Conservation (phyloP, 2,113 vertebrate species). For the Gymnobelideus leadbeateri region DNA sequence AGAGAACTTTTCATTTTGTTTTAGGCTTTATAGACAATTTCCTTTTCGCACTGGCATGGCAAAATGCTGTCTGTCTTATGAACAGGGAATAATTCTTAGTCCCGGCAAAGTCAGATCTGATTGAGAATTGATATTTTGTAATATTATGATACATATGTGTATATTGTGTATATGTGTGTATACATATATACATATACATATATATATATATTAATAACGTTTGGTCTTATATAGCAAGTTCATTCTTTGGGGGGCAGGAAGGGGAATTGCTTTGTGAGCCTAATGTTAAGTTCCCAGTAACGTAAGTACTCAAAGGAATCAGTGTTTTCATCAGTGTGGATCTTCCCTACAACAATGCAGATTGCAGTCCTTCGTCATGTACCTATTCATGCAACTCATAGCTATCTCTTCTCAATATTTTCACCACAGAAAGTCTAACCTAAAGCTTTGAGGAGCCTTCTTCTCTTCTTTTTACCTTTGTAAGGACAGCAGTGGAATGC, state of each 20-base stretch:
- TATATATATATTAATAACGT: too few species aligned
- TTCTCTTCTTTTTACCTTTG: not conserved
- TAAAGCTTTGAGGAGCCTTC: not conserved
- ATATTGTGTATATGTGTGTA: too few species aligned
- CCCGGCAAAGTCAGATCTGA: not conserved
- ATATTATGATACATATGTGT: not conserved
- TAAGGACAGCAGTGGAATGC: not conserved
- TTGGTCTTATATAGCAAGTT: not conserved
- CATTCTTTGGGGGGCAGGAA: too few species aligned
- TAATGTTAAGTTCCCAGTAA: not conserved
- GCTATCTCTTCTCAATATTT: not conserved
- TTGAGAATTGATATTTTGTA: not conserved
- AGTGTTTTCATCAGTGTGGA: too few species aligned
- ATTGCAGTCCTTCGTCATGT: too few species aligned
- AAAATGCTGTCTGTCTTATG: not conserved
- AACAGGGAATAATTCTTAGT: too few species aligned
- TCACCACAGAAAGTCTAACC: not conserved
- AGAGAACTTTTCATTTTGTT: not conserved
- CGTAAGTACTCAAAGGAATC: not conserved
- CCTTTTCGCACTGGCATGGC: not conserved
- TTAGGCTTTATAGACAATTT: too few species aligned
- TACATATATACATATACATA: too few species aligned
- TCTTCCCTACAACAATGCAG: too few species aligned
- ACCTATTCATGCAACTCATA: too few species aligned
- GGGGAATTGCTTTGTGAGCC: not conserved